Evolutionary conservation across 1,140 invertebrate genomes (phyloP).

Genomic region (Diachasmimorpha longicaudata): DNA sequence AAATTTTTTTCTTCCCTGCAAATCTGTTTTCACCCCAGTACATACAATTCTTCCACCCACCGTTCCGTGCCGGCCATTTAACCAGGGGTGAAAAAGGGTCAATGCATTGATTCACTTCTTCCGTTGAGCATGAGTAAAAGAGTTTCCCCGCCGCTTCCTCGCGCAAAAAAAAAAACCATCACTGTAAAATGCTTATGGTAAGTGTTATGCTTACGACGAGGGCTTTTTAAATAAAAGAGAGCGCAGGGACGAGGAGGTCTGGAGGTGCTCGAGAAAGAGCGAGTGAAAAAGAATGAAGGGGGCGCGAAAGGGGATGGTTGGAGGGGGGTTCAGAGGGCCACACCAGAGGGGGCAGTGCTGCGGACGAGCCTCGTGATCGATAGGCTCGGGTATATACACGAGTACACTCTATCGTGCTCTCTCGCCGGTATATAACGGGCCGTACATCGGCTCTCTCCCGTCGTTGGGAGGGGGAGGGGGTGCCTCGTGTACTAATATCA

Average conservation of each 20-base stretch:
- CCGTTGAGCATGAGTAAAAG: neutral
- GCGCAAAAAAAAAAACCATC: neutral
- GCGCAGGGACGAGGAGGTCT: neutral
- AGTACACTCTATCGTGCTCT: neutral
- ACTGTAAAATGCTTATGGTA: conserved; percentile 20
- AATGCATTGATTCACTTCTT: neutral
- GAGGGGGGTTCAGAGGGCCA: neutral
- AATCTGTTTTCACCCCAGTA: too few relatives aligned
- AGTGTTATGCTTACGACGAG: conserved; percentile 20
- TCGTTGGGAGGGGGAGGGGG: neutral
- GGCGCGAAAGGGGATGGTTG: neutral
- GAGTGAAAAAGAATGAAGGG: conserved; percentile 7
- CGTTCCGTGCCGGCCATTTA: too few relatives aligned
- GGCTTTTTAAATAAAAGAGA: conserved; percentile 11
- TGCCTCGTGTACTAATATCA: neutral
- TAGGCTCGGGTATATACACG: conserved; percentile 14
- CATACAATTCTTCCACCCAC: too few relatives aligned
- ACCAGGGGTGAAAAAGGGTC: neutral
- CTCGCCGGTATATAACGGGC: neutral
- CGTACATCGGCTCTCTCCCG: neutral
- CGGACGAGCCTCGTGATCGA: conserved; percentile 8
- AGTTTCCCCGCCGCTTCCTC: neutral
- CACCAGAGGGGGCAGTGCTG: neutral
- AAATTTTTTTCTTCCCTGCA: too few relatives aligned
- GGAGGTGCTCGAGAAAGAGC: neutral